Percentiles rank a stretch among this genome's conserved stretches.
Evolutionary conservation across 2,113 vertebrate genomes (phyloP).

Genomic region (Otus sunia): DNA sequence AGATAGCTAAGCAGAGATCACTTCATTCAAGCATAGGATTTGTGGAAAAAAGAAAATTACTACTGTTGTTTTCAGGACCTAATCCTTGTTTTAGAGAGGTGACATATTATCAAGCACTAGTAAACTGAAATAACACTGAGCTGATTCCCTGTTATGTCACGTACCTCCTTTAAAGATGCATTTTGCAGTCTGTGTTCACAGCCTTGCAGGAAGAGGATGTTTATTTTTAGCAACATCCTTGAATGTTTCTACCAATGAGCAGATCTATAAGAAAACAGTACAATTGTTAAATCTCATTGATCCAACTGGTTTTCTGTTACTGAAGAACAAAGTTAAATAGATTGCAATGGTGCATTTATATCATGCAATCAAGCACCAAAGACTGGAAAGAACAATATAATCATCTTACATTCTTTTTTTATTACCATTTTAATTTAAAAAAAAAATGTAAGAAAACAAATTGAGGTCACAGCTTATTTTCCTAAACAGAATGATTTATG

Average conservation of each 20-base stretch:
- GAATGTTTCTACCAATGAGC: constrained; percentile 14
- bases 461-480: not conserved
- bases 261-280: constrained; percentile 4
- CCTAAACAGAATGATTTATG: not conserved
- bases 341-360: not conserved
- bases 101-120: not conserved
- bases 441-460: not conserved
- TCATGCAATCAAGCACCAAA: not conserved
- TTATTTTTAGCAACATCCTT: constrained; percentile 74
- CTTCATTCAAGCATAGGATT: not conserved
- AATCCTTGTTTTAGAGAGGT: not conserved
- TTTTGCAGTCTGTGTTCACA: constrained; percentile 52
- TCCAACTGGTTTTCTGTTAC: not conserved
- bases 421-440: not conserved
- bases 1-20: not conserved
- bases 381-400: not conserved
- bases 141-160: constrained; percentile 56
- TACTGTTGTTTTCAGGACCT: not conserved
- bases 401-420: not conserved
- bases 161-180: constrained; percentile 24
- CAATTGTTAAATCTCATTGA: not conserved
- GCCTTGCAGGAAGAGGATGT: constrained; percentile 46
- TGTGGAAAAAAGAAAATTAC: not conserved
- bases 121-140: not conserved
- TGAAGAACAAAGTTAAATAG: not conserved